These are phyloP conservation scores for Abrostola triplasia DNA, from an alignment of 2,888 invertebrate genomes.

Conservation along the genomic window DNA sequence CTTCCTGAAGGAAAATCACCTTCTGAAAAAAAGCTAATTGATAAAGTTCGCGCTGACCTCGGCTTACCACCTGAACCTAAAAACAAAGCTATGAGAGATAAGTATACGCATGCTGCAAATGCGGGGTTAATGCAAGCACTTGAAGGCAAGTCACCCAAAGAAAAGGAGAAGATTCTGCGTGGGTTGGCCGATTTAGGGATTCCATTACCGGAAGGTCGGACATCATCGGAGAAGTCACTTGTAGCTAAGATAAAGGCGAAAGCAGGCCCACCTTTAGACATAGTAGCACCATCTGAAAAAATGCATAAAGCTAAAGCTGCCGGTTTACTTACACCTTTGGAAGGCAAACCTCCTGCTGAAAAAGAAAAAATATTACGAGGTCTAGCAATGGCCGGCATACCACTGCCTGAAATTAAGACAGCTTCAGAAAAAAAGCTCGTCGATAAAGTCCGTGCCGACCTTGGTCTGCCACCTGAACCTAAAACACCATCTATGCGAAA, in stretches of 20 bases:
- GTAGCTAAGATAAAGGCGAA: constrained; percentile 48
- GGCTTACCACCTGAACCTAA: constrained; percentile 61
- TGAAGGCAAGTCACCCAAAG: constrained; percentile 36
- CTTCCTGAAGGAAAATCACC: constrained; percentile 59
- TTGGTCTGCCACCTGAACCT: constrained; percentile 37
- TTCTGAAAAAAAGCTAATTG: constrained; percentile 56
- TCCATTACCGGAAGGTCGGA: constrained; percentile 47
- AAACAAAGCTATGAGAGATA: constrained; percentile 49
- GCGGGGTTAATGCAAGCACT: constrained; percentile 35
- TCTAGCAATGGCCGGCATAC: constrained; percentile 50
- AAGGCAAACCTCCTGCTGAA: constrained; percentile 52
- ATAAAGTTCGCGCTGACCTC: constrained; percentile 55
- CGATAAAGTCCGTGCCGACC: constrained; percentile 32
- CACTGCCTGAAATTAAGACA: constrained; percentile 56
- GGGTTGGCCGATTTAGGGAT: constrained; percentile 35
- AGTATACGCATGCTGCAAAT: constrained; percentile 48
- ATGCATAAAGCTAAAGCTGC: constrained; percentile 23
- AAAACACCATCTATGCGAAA: constrained; percentile 42
- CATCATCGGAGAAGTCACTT: constrained; percentile 48
- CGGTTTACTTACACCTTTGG: constrained; percentile 48
- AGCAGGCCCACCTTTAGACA: constrained; percentile 49
- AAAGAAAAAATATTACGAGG: constrained; percentile 56
- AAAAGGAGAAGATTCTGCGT: constrained; percentile 57
- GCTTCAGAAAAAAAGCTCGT: constrained; percentile 50
- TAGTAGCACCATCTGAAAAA: constrained; percentile 41